These are phyloP conservation scores for Tetragnatha montana DNA, from an alignment of 2,888 invertebrate genomes.

Conservation along the genomic window DNA sequence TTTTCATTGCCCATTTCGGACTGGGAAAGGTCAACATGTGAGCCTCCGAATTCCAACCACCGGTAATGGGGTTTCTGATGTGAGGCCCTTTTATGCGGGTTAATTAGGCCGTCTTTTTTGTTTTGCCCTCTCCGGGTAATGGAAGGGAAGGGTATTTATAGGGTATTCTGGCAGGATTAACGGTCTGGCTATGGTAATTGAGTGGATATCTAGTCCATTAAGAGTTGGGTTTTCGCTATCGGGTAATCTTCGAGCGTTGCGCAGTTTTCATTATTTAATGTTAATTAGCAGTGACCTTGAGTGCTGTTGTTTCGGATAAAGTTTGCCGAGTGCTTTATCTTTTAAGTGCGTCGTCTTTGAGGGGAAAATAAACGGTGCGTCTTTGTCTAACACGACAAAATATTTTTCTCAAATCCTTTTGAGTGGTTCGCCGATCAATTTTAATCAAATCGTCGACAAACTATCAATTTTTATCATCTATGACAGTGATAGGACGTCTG, in stretches of 20 bases:
- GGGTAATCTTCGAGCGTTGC: background rate
- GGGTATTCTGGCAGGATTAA: slow-evolving; percentile 1
- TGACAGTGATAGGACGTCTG: too few relatives aligned
- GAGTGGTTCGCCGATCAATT: too few relatives aligned
- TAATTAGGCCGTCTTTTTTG: slow-evolving; percentile 26
- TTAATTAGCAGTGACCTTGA: too few relatives aligned
- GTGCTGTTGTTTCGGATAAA: too few relatives aligned
- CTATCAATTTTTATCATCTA: too few relatives aligned
- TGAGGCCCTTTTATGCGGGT: slow-evolving; percentile 2
- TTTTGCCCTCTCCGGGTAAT: background rate
- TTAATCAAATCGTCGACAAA: too few relatives aligned
- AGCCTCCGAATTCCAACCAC: background rate
- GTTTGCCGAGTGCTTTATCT: too few relatives aligned
- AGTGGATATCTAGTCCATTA: background rate
- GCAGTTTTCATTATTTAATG: background rate
- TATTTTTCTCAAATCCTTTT: too few relatives aligned
- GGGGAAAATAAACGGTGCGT: too few relatives aligned
- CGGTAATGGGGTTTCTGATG: slow-evolving; percentile 47
- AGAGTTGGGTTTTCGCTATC: background rate
- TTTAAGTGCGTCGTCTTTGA: too few relatives aligned
- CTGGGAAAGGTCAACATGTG: slow-evolving; percentile 60
- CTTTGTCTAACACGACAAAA: too few relatives aligned
- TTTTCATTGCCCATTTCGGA: slow-evolving; percentile 5
- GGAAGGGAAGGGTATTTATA: slow-evolving; percentile 39
- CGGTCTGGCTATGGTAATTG: background rate